These are phyloP conservation scores for Xylocampa areola DNA, from an alignment of 2,888 invertebrate species.

Conservation along the genomic window DNA sequence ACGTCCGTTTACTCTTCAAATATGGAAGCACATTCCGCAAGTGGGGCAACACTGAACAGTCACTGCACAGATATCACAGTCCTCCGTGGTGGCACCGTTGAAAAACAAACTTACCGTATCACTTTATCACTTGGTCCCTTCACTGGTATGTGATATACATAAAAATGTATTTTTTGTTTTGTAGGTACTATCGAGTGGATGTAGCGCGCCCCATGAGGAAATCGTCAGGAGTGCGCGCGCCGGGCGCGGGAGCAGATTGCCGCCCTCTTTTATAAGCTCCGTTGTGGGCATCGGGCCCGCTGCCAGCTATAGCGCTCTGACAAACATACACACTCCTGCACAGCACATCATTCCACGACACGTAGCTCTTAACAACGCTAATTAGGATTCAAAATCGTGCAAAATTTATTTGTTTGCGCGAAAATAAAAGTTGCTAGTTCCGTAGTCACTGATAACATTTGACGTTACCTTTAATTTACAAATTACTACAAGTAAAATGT, in stretches of 20 bases:
- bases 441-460: constrained; percentile 65
- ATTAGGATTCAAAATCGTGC: constrained; percentile 58
- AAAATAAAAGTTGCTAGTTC: constrained; percentile 58
- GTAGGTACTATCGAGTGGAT: constrained; percentile 83
- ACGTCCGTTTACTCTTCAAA: constrained; percentile 70
- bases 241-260: constrained; percentile 83
- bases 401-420: constrained; percentile 17
- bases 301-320: constrained; percentile 74
- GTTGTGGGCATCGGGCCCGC: constrained; percentile 79
- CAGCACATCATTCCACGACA: constrained; percentile 12
- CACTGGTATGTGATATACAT: constrained; percentile 77
- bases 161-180: constrained; percentile 76
- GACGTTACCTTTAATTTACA: constrained; percentile 74
- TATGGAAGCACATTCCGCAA: constrained; percentile 67
- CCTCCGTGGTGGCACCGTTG: constrained; percentile 75
- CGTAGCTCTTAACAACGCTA: constrained; percentile 49
- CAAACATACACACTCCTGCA: constrained; percentile 58
- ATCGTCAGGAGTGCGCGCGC: constrained; percentile 84
- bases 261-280: constrained; percentile 88
- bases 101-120: constrained; percentile 86
- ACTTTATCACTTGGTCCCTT: constrained; percentile 89
- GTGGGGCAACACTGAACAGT: constrained; percentile 81
- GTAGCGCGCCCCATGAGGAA: constrained; percentile 89
- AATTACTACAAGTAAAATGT: constrained; percentile 72
- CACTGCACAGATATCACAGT: constrained; percentile 84